These are phyloP conservation scores for Sminthurinus aureus DNA, from an alignment of 2,888 invertebrate genomes.

Conservation along the genomic window DNA sequence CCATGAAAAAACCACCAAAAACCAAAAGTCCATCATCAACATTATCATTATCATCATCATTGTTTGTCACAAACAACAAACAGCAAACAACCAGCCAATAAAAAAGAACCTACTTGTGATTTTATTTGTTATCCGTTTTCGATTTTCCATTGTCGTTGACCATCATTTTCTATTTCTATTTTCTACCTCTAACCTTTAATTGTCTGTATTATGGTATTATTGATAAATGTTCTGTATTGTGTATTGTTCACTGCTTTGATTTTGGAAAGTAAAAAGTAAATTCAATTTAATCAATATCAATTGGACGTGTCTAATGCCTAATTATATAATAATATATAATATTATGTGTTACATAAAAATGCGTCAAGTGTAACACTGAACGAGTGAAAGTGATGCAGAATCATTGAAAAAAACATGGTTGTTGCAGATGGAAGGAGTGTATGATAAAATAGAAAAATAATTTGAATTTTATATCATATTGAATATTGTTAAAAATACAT, in stretches of 20 bases:
- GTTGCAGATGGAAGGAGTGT: no score
- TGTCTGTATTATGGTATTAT: background rate
- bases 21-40: background rate
- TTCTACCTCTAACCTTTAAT: background rate
- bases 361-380: no score
- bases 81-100: background rate
- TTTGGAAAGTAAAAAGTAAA: background rate
- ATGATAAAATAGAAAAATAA: no score
- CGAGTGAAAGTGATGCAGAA: no score
- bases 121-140: background rate
- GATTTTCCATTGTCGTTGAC: background rate
- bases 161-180: background rate
- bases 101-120: background rate
- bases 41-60: background rate
- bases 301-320: background rate
- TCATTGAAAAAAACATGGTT: no score
- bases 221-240: no score
- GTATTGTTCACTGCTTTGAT: background rate
- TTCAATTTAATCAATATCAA: background rate
- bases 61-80: background rate
- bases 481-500: background rate
- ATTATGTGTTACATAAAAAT: no score
- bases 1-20: no score
- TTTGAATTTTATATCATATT: no score
- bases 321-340: no score